These are phyloP conservation scores for pig (Sus scrofa) DNA, from an alignment of 2,113 vertebrate species.

Conservation along the genomic window DNA sequence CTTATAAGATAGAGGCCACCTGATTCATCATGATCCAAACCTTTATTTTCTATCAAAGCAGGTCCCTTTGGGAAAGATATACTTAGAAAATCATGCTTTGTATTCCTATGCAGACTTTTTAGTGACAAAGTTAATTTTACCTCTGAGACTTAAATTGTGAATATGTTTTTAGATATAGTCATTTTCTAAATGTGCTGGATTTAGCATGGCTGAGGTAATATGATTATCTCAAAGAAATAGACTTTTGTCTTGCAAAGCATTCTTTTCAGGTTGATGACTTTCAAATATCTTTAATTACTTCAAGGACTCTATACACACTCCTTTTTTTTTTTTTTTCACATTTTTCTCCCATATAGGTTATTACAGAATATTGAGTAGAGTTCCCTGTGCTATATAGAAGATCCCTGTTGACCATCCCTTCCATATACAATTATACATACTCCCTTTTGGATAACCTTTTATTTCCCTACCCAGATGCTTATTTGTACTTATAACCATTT, in stretches of 20 bases:
- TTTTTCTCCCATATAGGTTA: no score
- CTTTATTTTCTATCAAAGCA: background rate
- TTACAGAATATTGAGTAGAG: no score
- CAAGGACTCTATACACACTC: background rate
- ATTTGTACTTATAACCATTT: background rate
- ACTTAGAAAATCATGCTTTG: background rate
- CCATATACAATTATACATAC: background rate
- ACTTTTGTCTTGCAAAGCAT: background rate
- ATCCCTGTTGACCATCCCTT: no score
- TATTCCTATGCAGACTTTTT: background rate
- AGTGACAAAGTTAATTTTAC: slow-evolving; percentile 51
- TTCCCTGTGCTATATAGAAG: no score
- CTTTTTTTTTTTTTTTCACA: background rate
- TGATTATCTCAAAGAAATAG: background rate
- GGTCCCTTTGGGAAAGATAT: background rate
- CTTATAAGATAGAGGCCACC: background rate
- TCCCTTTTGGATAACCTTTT: background rate
- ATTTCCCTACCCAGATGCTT: background rate
- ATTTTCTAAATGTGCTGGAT: background rate
- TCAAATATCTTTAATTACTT: background rate
- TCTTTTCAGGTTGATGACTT: background rate
- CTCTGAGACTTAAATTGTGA: slow-evolving; percentile 1
- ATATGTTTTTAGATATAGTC: background rate
- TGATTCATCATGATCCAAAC: background rate
- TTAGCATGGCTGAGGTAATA: background rate